Evolutionary conservation across 2,113 vertebrate genomes (phyloP).

Genomic region (Phylloscopus whistleri): DNA sequence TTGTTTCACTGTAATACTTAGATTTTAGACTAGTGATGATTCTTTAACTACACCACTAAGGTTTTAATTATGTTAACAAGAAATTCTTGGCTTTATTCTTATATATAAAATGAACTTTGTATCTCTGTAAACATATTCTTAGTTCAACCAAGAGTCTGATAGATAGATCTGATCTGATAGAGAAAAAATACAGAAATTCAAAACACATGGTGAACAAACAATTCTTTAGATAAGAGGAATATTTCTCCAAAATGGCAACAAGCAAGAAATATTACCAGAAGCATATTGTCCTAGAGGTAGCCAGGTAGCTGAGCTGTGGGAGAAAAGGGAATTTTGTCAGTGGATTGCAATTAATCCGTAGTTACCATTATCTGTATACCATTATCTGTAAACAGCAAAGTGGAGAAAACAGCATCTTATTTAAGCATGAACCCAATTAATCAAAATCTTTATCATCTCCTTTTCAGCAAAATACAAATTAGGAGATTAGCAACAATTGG

Average conservation of each 20-base stretch:
- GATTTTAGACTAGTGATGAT: background rate
- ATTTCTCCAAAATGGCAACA: background rate
- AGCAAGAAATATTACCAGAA: background rate
- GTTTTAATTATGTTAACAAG: background rate
- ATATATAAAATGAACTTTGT: background rate
- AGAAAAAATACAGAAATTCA: background rate
- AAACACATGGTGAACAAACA: accelerated
- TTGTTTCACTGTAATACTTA: background rate
- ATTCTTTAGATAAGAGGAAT: background rate
- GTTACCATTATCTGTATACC: background rate
- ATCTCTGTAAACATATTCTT: background rate
- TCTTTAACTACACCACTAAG: background rate
- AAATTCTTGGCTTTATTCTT: background rate
- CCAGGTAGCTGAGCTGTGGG: background rate
- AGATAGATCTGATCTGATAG: too few relatives aligned
- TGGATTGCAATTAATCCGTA: background rate
- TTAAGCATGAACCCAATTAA: background rate
- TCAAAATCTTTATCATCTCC: background rate
- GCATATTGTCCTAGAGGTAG: background rate
- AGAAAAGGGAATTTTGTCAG: background rate
- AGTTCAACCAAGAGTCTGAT: background rate
- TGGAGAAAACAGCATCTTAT: background rate
- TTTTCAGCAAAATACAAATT: background rate
- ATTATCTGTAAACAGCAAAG: background rate
- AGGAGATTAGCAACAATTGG: background rate